Percentiles rank a stretch among this genome's conserved stretches.
phyloP scores from a whole-genome alignment of 2,888 invertebrate species.

The Drosophila peninsularis region DNA sequence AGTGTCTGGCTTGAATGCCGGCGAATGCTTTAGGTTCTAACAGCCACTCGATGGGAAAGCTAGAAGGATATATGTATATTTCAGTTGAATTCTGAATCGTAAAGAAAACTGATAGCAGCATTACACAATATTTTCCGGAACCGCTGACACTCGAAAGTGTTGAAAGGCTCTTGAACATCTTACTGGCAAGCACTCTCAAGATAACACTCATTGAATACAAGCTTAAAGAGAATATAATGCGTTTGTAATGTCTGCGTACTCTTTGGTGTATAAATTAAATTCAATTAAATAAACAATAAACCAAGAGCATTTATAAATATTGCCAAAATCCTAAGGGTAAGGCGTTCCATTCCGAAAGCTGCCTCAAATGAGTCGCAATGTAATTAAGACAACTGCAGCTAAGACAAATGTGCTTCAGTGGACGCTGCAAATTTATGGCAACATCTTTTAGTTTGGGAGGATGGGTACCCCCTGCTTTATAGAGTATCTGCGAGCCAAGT shows the following conservation, averaged over 20 bases:
- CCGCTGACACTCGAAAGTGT: not conserved
- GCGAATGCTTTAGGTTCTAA: no score
- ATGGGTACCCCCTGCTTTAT: not conserved
- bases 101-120: not conserved
- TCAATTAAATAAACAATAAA: conserved; percentile 40
- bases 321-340: no score
- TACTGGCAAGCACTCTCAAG: conserved; percentile 23
- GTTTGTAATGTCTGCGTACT: conserved; percentile 4
- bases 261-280: conserved; percentile 13
- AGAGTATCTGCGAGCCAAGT: not conserved
- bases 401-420: conserved; percentile 7
- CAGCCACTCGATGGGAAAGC: no score
- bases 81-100: conserved; percentile 3
- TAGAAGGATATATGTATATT: not conserved
- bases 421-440: not conserved
- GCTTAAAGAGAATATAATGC: not conserved
- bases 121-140: conserved; percentile 18
- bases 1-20: no score
- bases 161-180: not conserved
- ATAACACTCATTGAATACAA: conserved; percentile 7
- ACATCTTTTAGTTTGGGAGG: not conserved
- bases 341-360: conserved; percentile 35
- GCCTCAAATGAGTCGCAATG: conserved; percentile 31
- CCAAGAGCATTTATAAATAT: conserved; percentile 18
- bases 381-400: conserved; percentile 60